Conservation (phyloP, 2,113 vertebrate species). For the Pseudorectes ferrugineus region DNA sequence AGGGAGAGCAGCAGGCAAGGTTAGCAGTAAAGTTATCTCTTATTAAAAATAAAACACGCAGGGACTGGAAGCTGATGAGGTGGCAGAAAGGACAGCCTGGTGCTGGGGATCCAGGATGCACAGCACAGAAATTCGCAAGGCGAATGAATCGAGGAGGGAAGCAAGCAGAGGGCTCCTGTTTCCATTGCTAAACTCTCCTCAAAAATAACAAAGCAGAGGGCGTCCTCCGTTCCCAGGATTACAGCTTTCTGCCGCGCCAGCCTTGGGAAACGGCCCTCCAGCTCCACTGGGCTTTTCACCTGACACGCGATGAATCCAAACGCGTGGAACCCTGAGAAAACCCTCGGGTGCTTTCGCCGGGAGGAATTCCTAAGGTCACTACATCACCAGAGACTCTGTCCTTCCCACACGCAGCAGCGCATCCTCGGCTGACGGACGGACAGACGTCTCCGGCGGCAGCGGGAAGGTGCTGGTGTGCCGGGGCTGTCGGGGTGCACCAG, state of each 20-base stretch:
- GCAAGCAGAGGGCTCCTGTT: not conserved
- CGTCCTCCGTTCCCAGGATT: conserved; percentile 17
- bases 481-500: fast-evolving
- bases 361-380: not conserved
- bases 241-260: not conserved
- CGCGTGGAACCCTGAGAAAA: not conserved
- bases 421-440: not conserved
- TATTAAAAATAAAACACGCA: conserved; percentile 38
- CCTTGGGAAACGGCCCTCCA: not conserved
- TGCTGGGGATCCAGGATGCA: not conserved
- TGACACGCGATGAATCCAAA: not conserved
- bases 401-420: not conserved
- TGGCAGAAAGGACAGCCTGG: conserved; percentile 3
- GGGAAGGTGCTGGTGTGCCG: not conserved
- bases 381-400: not conserved
- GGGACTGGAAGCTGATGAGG: conserved; percentile 6
- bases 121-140: not conserved
- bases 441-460: not conserved
- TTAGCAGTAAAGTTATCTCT: conserved; percentile 53
- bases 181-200: conserved; percentile 23
- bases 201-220: conserved; percentile 54
- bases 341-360: not conserved
- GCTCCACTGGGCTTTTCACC: not conserved
- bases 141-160: not conserved
- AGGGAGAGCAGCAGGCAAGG: conserved; percentile 34